Evolutionary conservation across 2,888 invertebrate genomes (phyloP).

Genomic region (Nephrocerus scutellatus): DNA sequence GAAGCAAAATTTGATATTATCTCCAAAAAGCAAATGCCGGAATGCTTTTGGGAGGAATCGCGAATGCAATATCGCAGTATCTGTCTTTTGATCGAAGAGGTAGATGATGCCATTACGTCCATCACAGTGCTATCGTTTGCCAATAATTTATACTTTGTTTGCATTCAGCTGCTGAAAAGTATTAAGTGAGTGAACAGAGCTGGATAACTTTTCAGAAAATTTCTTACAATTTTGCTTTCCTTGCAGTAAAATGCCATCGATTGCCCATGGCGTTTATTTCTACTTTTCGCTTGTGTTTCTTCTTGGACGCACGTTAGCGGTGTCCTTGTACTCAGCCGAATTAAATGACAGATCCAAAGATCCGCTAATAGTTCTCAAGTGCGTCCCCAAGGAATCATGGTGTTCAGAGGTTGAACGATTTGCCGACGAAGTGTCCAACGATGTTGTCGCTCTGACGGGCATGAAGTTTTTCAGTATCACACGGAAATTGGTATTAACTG

Average conservation of each 20-base stretch:
- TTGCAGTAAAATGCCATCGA: slow-evolving; percentile 39
- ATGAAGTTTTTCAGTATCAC: slow-evolving; percentile 42
- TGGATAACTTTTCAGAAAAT: not conserved
- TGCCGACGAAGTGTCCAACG: slow-evolving; percentile 34
- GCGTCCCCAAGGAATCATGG: slow-evolving; percentile 46
- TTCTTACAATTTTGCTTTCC: not conserved
- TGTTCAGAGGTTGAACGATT: slow-evolving; percentile 45
- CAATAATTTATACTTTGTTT: slow-evolving; percentile 54
- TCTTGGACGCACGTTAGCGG: slow-evolving; percentile 50
- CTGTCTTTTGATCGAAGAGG: slow-evolving; percentile 47
- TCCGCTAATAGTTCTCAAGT: slow-evolving; percentile 42
- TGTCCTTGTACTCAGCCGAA: slow-evolving; percentile 51
- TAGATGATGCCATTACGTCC: slow-evolving; percentile 50
- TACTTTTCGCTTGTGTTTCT: slow-evolving; percentile 54
- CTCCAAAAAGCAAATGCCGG: slow-evolving; percentile 27
- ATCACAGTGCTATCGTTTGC: slow-evolving; percentile 52
- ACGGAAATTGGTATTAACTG: slow-evolving; percentile 39
- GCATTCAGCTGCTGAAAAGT: slow-evolving; percentile 53
- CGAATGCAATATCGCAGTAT: slow-evolving; percentile 50
- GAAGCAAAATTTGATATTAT: no score
- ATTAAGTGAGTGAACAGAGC: slow-evolving; percentile 43
- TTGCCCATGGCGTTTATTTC: slow-evolving; percentile 50
- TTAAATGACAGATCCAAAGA: slow-evolving; percentile 51
- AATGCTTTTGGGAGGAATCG: slow-evolving; percentile 49
- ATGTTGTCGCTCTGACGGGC: slow-evolving; percentile 39